Evolutionary conservation across 1,140 invertebrate genomes (phyloP), one percentile per base, ranked within the genome.

Genomic region (Leptinotarsa texana): DNA sequence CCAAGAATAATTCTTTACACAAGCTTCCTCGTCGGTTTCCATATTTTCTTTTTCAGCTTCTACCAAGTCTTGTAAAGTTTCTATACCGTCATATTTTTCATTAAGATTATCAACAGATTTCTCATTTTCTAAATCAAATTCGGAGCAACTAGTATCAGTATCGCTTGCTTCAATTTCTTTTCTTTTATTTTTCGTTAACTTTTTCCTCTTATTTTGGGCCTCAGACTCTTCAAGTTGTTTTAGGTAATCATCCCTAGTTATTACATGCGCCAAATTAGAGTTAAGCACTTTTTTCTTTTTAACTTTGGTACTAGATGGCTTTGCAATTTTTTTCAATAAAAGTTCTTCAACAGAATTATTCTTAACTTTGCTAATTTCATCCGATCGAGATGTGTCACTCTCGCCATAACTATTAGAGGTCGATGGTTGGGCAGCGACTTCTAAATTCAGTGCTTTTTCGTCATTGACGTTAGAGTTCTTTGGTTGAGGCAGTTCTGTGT

Each of bases 141-240:
- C 51, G 13, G 51, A 57, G n/a, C 13, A 17, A 57, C 51, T 57
- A 57, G 51, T 57, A 57, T 33, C 27, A 33, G 51, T 17, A n/a
- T n/a, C 51, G n/a, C 15, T 57, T 57, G 13, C 51, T 57, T n/a
- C 51, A 57, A 57, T n/a, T 51, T 51, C 49, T 51, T 57, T 57
- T n/a, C n/a, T 57, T 57, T 57, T 57, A 57, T n/a, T 13, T 57
- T 57, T 57, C 51, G 51, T 57, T 57, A 17, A 17, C 51, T 57
- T 57, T 57, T 57, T 57, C n/a, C n/a, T 57, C n/a, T 57, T 57
- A 57, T 57, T 57, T 57, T 57, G 13, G 13, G 51, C 51, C 51
- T 17, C n/a, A 57, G 51, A 57, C 51, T 57, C 51, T 57, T 57
- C 51, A 57, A 57, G 51, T 57, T 57, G 51, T 57, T 57, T 57